These are phyloP conservation scores for Pristionchus mayeri DNA, from an alignment of 2,888 invertebrate species.

Conservation along the genomic window DNA sequence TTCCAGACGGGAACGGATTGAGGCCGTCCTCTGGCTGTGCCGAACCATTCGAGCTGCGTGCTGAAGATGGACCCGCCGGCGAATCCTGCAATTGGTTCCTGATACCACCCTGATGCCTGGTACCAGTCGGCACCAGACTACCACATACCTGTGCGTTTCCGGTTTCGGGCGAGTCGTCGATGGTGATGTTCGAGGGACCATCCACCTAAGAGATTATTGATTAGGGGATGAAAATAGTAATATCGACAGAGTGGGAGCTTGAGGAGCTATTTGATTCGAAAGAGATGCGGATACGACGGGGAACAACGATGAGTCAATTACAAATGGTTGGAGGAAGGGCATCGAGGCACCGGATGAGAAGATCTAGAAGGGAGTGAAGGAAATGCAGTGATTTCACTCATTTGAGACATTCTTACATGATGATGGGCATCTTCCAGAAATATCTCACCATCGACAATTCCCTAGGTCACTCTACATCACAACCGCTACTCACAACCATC, in stretches of 20 bases:
- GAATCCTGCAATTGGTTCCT: slow-evolving; percentile 7
- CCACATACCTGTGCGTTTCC: not conserved
- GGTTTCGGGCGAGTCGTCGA: slow-evolving; percentile 17
- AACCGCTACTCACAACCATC: too few species aligned
- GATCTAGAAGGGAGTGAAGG: not conserved
- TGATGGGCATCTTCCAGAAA: too few species aligned
- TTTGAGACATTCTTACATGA: not conserved
- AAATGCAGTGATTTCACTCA: not conserved
- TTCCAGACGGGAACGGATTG: slow-evolving; percentile 27
- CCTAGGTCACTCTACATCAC: too few species aligned
- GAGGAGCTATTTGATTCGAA: slow-evolving; percentile 12
- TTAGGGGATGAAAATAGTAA: not conserved
- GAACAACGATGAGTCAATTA: not conserved
- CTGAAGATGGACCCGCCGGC: slow-evolving; percentile 25
- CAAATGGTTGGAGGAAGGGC: slow-evolving; percentile 18
- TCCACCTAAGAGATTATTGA: slow-evolving; percentile 32
- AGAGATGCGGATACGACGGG: not conserved
- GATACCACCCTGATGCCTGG: too few species aligned
- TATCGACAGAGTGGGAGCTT: not conserved
- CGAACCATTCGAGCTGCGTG: slow-evolving; percentile 24
- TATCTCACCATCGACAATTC: too few species aligned
- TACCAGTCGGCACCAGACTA: not conserved
- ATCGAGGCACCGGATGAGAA: not conserved
- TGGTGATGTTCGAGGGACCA: not conserved
- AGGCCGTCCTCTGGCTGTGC: not conserved